phyloP scores from a whole-genome alignment of 2,797 vertebrate species.

The Microchirus variegatus region DNA sequence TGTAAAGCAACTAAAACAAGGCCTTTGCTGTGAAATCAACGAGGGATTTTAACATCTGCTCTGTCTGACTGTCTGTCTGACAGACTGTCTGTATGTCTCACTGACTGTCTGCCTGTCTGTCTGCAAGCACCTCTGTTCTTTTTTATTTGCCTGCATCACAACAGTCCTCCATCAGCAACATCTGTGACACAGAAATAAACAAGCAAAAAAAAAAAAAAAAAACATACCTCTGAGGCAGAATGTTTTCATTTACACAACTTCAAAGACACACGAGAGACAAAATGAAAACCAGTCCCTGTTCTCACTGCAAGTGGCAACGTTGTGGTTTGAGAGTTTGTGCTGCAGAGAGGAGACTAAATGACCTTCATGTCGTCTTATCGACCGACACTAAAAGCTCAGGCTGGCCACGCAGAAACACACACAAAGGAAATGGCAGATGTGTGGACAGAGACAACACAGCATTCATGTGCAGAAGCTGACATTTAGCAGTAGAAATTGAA shows the following conservation, averaged over 20 bases:
- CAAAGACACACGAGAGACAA: slow-evolving; percentile 3
- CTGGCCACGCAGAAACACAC: slow-evolving; percentile 32
- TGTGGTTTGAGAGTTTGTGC: slow-evolving; percentile 1
- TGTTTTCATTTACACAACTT: not conserved
- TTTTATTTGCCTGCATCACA: slow-evolving; percentile 7
- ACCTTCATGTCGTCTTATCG: slow-evolving; percentile 64
- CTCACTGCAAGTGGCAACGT: too few relatives aligned
- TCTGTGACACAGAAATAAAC: slow-evolving; percentile 31
- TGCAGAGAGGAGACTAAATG: slow-evolving; percentile 30
- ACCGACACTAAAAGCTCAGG: slow-evolving; percentile 59
- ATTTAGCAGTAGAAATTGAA: not conserved
- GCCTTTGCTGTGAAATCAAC: slow-evolving; percentile 57
- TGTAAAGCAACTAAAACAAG: slow-evolving; percentile 45
- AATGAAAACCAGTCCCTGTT: not conserved
- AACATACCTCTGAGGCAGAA: not conserved
- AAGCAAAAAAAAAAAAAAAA: not conserved
- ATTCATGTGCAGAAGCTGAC: not conserved
- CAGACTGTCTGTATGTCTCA: slow-evolving; percentile 2
- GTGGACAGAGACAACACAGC: not conserved
- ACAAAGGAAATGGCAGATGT: slow-evolving; percentile 35
- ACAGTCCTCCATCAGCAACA: slow-evolving; percentile 28
- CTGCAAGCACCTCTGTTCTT: slow-evolving; percentile 10
- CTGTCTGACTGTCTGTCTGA: slow-evolving; percentile 12
- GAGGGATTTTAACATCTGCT: slow-evolving; percentile 61
- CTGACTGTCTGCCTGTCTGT: slow-evolving; percentile 17